Evolutionary conservation across 2,888 invertebrate species (phyloP).

Genomic region (Conomelus anceps): DNA sequence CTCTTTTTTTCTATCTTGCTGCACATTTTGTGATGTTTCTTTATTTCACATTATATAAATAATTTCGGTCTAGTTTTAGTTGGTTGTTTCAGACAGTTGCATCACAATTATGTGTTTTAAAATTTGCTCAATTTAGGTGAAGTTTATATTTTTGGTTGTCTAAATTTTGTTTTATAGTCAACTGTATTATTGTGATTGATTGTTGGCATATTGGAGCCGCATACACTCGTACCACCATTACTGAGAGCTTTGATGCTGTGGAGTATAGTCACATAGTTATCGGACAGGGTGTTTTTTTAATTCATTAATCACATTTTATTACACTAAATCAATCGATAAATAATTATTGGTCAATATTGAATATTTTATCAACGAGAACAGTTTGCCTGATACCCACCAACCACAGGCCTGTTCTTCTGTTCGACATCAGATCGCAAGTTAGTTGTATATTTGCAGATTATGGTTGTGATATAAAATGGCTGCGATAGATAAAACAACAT

Average conservation of each 20-base stretch:
- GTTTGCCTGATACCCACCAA: not conserved
- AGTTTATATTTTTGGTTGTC: not conserved
- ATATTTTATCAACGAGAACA: not conserved
- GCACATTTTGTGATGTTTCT: not conserved
- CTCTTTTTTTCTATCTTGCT: not conserved
- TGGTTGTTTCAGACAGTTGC: not conserved
- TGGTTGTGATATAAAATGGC: not conserved
- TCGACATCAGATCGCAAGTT: not conserved
- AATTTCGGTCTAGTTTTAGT: not conserved
- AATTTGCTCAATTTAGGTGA: not conserved
- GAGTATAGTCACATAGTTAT: not conserved
- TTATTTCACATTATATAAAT: not conserved
- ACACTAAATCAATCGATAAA: not conserved
- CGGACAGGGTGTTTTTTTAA: not conserved
- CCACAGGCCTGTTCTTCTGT: not conserved
- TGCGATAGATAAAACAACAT: not conserved
- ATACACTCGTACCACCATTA: not conserved
- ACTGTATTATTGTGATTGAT: not conserved
- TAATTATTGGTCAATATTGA: not conserved
- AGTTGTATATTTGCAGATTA: not conserved
- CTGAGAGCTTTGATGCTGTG: not conserved
- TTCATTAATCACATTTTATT: not conserved
- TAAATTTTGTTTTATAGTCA: not conserved
- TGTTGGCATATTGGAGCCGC: too few species aligned
- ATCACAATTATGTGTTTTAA: not conserved